Evolutionary conservation across 2,888 invertebrate species (phyloP), one percentile per base, ranked within the genome.

Genomic region (Microplitis deprimator): DNA sequence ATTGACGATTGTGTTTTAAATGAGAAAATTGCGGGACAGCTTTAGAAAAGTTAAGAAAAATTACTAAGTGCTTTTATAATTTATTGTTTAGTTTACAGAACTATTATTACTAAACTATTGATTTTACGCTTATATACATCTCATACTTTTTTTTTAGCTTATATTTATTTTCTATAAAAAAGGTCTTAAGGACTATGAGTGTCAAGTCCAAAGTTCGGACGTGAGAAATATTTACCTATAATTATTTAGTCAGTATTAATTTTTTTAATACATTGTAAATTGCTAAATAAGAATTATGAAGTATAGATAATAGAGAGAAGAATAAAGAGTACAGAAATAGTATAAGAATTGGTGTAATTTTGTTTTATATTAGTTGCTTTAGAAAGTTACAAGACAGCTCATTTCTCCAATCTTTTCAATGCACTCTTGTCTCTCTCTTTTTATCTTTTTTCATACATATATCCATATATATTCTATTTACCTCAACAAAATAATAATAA

Each of bases 381-480:
- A 75, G 74, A 75, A 68, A 69, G 72, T 73, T 69, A 64, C 62
- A 72, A 69, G 64, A 41, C 60, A 68, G 40, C 61, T 76, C 77
- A 64, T 68, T 62, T 64, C 29, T 62, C 17, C 41, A 40, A 17
- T 17, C 50, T 20, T 59, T 59, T 50, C 50, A 50, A 50, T 50
- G 50, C 65, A 38, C 6, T 65, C 29, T 65, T n/a, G 38, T 65
- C 20, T 7, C 38, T 65, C 38, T 29, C 1, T 39, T 4, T 67
- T 38, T 10, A 13, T 67, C 16, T 67, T 67, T 39, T 50, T 50
- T 50, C 50, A 50, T 50, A 7, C 50, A 50, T 50, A 50, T 50
- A 50, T 50, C 41, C 50, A 41, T 41, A 29, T 29, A 29, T 29
- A 75, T 75, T 69, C 29, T 62, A 50, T 50, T 50, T 50, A 62